Percentiles rank a stretch among this genome's conserved stretches.
These are phyloP conservation scores for Platyrinchus mystaceus DNA, from an alignment of 2,797 vertebrate genomes.

Conservation along the genomic window DNA sequence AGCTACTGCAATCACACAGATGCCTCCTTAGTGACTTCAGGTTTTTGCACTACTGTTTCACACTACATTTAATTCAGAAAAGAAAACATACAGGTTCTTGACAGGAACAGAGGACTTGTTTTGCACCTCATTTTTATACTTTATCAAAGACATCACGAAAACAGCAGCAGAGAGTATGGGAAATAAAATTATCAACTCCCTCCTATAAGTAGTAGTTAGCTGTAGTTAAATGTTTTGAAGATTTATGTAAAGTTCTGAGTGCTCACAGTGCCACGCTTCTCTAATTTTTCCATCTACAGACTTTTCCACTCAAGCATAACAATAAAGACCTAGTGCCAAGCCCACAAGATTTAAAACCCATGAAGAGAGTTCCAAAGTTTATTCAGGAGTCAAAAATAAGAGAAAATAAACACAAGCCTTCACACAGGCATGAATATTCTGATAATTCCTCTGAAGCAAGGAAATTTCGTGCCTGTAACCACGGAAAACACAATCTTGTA, in stretches of 20 bases:
- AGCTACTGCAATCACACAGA: neutral
- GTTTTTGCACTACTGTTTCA: neutral
- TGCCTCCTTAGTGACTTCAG: neutral
- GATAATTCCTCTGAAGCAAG: neutral
- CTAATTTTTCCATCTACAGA: neutral
- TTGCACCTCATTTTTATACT: neutral
- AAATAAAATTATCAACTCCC: neutral
- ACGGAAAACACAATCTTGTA: neutral
- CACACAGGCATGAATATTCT: rapidly evolving
- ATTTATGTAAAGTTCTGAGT: neutral
- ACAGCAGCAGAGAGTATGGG: neutral
- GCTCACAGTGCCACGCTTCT: neutral
- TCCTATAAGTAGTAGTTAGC: neutral
- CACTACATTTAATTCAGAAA: neutral
- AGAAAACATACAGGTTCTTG: neutral
- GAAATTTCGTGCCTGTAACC: neutral
- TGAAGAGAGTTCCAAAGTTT: neutral
- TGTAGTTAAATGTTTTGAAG: neutral
- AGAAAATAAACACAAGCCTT: neutral
- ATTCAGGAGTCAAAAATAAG: neutral
- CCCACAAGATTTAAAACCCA: neutral
- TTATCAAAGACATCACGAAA: neutral
- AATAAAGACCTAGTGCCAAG: neutral
- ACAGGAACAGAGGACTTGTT: neutral
- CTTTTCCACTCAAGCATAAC: neutral